These are phyloP conservation scores for Archips crataeganus DNA, from an alignment of 2,888 invertebrate species.

Conservation along the genomic window DNA sequence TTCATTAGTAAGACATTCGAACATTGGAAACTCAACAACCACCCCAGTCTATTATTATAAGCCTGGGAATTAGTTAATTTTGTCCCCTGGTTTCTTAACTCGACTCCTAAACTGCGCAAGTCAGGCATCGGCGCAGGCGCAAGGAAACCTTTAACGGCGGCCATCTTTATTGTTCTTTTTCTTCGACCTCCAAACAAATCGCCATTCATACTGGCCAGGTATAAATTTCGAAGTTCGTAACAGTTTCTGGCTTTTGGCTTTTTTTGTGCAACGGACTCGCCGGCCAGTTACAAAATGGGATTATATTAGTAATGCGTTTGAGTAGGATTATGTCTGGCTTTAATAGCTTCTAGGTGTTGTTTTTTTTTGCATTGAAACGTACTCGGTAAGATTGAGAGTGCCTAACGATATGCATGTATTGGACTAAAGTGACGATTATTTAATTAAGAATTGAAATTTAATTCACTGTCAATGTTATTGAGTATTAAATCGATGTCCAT, in stretches of 20 bases:
- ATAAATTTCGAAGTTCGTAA: slow-evolving; percentile 73
- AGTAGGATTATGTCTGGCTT: slow-evolving; percentile 53
- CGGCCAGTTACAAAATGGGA: slow-evolving; percentile 34
- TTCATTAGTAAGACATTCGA: neutral
- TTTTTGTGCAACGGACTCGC: slow-evolving; percentile 57
- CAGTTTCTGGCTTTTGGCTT: slow-evolving; percentile 60
- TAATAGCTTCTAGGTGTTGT: slow-evolving; percentile 23
- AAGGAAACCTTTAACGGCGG: slow-evolving; percentile 78
- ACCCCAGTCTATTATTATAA: neutral
- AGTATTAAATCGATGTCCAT: too few species aligned
- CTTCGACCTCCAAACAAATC: slow-evolving; percentile 71
- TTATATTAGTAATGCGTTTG: slow-evolving; percentile 48
- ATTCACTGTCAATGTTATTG: too few species aligned
- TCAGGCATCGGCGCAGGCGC: slow-evolving; percentile 72
- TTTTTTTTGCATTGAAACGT: neutral
- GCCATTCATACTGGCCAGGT: slow-evolving; percentile 82
- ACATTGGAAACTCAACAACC: neutral
- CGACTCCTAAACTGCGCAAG: slow-evolving; percentile 71
- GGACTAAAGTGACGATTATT: neutral
- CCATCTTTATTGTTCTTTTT: slow-evolving; percentile 74
- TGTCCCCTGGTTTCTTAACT: neutral
- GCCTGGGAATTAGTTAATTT: neutral
- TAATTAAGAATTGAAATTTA: too few species aligned
- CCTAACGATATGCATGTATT: neutral
- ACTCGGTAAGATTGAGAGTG: neutral